phyloP scores from a whole-genome alignment of 2,888 invertebrate genomes.

The Bhutanitis thaidina region DNA sequence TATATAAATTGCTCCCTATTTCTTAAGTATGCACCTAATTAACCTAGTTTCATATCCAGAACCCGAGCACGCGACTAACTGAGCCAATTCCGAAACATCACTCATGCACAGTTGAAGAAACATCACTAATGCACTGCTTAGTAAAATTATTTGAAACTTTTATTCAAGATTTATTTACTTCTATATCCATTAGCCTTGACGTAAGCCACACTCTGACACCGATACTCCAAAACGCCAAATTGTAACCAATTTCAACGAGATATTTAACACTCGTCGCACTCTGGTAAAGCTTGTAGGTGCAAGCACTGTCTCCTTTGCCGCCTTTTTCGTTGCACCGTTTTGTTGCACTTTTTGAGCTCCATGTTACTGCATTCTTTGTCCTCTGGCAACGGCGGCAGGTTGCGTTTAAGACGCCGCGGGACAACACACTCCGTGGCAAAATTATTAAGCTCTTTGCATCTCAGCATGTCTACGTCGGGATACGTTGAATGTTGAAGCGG shows the following conservation, averaged over 20 bases:
- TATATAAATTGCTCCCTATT: constrained; percentile 10
- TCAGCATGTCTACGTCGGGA: constrained; percentile 62
- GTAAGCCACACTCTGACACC: neutral
- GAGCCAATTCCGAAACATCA: neutral
- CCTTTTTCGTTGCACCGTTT: constrained; percentile 44
- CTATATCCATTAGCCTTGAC: too few species aligned
- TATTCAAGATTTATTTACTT: neutral
- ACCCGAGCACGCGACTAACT: neutral
- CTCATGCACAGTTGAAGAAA: too few species aligned
- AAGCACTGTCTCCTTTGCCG: constrained; percentile 48
- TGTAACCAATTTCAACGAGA: neutral
- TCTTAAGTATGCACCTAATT: too few species aligned
- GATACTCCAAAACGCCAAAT: neutral
- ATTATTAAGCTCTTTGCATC: constrained; percentile 53
- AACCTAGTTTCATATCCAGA: neutral
- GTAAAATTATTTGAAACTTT: too few species aligned
- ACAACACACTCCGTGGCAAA: constrained; percentile 61
- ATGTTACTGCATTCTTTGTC: constrained; percentile 63
- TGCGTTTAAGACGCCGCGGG: constrained; percentile 56
- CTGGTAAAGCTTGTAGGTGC: constrained; percentile 56
- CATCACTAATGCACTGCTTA: neutral
- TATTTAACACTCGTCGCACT: constrained; percentile 57
- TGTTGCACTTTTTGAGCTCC: constrained; percentile 52
- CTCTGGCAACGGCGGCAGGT: constrained; percentile 60
- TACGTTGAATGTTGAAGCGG: constrained; percentile 46